Evolutionary conservation across 1,140 invertebrate genomes (phyloP).

Genomic region (Oreohelix idahoensis): DNA sequence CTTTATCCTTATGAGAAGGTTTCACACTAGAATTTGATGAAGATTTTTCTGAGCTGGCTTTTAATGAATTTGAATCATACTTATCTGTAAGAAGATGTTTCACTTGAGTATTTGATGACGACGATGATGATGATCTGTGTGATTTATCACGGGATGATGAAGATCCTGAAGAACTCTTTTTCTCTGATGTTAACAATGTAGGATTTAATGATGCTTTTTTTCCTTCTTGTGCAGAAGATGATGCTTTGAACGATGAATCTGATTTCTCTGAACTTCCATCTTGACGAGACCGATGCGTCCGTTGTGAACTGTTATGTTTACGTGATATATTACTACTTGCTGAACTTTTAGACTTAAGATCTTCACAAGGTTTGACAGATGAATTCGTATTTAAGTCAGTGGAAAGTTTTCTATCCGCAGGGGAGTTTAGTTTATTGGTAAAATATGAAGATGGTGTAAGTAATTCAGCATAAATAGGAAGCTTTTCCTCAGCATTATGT

Average conservation of each 20-base stretch:
- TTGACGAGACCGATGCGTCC: neutral
- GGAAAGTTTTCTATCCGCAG: neutral
- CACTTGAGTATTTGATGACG: too few species aligned
- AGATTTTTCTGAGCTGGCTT: too few species aligned
- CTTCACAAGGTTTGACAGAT: neutral
- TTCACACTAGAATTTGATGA: neutral
- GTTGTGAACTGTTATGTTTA: neutral
- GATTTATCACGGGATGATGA: neutral
- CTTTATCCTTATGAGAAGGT: constrained; percentile 15
- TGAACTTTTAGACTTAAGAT: neutral
- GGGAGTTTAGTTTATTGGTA: constrained; percentile 1
- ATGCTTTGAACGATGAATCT: constrained; percentile 24
- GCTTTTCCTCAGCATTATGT: neutral
- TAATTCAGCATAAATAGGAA: constrained; percentile 1
- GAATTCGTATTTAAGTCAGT: neutral
- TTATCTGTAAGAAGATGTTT: too few species aligned
- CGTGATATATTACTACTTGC: neutral
- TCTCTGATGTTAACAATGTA: constrained; percentile 14
- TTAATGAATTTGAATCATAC: too few species aligned
- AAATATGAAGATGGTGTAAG: constrained; percentile 28
- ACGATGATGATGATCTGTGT: neutral
- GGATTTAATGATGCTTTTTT: neutral
- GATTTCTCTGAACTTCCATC: neutral
- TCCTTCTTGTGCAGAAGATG: neutral
- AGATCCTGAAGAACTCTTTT: neutral